Percentiles rank a stretch among this genome's conserved stretches.
Evolutionary conservation across 2,113 vertebrate species (phyloP).

Genomic region (Meleagris gallopavo): DNA sequence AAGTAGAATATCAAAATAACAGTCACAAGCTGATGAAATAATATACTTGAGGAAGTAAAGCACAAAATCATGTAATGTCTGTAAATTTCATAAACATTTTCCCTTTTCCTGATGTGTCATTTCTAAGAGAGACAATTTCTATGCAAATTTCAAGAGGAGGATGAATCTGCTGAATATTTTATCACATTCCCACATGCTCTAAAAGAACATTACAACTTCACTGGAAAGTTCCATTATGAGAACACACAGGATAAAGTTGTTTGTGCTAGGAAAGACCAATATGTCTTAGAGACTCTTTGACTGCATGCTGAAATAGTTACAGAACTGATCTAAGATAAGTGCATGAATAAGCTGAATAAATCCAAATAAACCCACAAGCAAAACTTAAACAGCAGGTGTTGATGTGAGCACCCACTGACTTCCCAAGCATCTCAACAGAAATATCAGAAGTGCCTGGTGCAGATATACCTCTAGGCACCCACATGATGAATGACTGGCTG

Average conservation of each 20-base stretch:
- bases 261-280: not conserved
- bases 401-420: not conserved
- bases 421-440: not conserved
- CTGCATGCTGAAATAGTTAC: not conserved
- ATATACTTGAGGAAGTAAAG: not conserved
- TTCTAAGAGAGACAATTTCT: not conserved
- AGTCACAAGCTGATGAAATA: not conserved
- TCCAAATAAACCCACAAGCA: not conserved
- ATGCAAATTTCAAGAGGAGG: not conserved
- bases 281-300: not conserved
- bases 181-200: not conserved
- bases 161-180: constrained; percentile 40
- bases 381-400: not conserved
- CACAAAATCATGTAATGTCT: not conserved
- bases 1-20: not conserved
- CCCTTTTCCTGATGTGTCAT: not conserved
- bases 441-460: accelerated
- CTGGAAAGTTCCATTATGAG: not conserved
- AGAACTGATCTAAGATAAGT: not conserved
- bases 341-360: not conserved
- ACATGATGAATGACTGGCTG: not conserved
- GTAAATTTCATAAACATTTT: constrained; percentile 5
- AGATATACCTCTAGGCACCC: not conserved
- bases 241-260: not conserved
- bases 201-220: not conserved